Conservation (phyloP, 2,797 vertebrate genomes). For the Crossoptilon crossoptilon region DNA sequence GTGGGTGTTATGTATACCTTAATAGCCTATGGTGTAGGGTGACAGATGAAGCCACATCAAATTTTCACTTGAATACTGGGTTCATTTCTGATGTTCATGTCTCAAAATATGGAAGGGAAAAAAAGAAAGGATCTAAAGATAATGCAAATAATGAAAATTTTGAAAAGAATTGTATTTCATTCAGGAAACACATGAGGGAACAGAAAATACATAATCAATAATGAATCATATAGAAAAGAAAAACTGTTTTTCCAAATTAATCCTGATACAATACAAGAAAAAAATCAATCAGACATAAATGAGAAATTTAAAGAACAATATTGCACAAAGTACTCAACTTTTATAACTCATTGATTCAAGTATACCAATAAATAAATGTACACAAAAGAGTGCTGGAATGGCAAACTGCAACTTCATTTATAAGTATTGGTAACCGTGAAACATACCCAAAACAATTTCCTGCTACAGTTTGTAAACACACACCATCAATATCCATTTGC, state of each 20-base stretch:
- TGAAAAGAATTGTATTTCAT: neutral
- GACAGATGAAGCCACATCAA: neutral
- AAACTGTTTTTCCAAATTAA: neutral
- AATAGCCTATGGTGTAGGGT: neutral
- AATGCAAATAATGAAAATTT: neutral
- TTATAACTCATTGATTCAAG: neutral
- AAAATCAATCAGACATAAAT: neutral
- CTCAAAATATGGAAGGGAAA: neutral
- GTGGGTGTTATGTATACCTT: neutral
- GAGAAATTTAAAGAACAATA: neutral
- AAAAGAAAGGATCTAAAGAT: neutral
- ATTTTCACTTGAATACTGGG: neutral
- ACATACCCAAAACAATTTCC: neutral
- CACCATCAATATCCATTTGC: neutral
- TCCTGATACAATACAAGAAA: neutral
- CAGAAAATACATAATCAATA: neutral
- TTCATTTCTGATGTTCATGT: neutral
- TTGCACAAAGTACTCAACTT: neutral
- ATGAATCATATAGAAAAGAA: neutral
- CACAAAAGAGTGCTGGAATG: neutral
- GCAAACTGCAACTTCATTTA: neutral
- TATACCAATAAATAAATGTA: neutral
- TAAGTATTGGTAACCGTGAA: fast-evolving
- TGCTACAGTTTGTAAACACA: neutral
- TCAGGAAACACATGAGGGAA: neutral